phyloP scores from a whole-genome alignment of 2,888 invertebrate genomes.

The Oasisia sp. region DNA sequence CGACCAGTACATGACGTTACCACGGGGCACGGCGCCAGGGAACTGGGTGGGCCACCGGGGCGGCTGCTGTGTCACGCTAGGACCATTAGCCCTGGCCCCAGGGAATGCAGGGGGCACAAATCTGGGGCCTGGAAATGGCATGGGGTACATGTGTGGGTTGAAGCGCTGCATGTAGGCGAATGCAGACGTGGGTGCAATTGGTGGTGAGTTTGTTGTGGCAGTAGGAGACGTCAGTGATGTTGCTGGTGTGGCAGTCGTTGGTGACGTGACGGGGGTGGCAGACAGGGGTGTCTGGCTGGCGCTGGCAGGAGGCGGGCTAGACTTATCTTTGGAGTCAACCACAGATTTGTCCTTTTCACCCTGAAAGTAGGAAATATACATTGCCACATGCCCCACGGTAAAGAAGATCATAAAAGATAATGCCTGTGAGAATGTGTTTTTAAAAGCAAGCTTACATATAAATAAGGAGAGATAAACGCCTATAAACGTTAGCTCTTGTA shows the following conservation, averaged over 20 bases:
- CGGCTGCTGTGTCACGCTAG: neutral
- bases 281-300: neutral
- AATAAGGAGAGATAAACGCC: neutral
- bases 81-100: neutral
- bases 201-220: neutral
- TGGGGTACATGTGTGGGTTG: neutral
- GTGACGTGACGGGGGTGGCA: neutral
- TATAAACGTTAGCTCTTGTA: neutral
- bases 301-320: neutral
- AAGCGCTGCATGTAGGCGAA: conserved; percentile 21
- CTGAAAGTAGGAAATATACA: neutral
- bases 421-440: neutral
- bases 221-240: neutral
- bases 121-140: neutral
- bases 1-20: neutral
- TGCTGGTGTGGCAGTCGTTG: neutral
- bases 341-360: conserved; percentile 29
- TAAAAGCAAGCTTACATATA: neutral
- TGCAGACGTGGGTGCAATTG: conserved; percentile 23
- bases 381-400: neutral
- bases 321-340: conserved; percentile 18
- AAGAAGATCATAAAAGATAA: neutral
- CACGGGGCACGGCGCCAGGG: neutral
- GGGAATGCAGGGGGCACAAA: neutral
- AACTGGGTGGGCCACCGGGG: neutral